Conservation (phyloP, 2,797 vertebrate genomes). For the Benthosema pterotum region DNA sequence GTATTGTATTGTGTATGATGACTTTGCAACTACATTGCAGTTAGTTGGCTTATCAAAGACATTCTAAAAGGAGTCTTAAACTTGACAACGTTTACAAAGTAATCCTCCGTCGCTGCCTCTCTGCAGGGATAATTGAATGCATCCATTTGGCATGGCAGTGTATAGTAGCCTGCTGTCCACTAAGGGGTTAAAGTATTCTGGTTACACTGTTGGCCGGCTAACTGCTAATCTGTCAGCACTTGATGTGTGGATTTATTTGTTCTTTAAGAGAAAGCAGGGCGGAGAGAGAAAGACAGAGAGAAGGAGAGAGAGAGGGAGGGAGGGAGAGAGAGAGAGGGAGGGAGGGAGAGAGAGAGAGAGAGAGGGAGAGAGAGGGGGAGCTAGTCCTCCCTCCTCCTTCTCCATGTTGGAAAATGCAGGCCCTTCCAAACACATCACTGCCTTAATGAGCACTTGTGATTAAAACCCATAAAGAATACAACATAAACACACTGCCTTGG, state of each 20-base stretch:
- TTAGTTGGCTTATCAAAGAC: no score
- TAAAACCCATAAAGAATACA: constrained; percentile 66
- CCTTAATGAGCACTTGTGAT: constrained; percentile 85
- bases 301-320: constrained; percentile 3
- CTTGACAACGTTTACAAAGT: no score
- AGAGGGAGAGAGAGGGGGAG: constrained; percentile 1
- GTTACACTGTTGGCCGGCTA: constrained; percentile 75
- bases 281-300: constrained; percentile 7
- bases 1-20: no score
- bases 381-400: constrained; percentile 43
- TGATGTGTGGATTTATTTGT: constrained; percentile 86
- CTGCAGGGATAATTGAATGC: background rate
- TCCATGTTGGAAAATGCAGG: constrained; percentile 74
- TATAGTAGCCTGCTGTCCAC: background rate
- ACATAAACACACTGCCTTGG: constrained; percentile 7
- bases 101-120: no score
- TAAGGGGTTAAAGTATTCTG: constrained; percentile 78
- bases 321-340: background rate
- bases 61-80: no score
- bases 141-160: background rate
- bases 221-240: constrained; percentile 84
- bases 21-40: no score
- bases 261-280: constrained; percentile 74
- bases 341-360: constrained; percentile 6
- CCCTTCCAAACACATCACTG: constrained; percentile 73